Conservation (phyloP, 2,113 vertebrate genomes). For the Poeciliopsis prolifica region DNA sequence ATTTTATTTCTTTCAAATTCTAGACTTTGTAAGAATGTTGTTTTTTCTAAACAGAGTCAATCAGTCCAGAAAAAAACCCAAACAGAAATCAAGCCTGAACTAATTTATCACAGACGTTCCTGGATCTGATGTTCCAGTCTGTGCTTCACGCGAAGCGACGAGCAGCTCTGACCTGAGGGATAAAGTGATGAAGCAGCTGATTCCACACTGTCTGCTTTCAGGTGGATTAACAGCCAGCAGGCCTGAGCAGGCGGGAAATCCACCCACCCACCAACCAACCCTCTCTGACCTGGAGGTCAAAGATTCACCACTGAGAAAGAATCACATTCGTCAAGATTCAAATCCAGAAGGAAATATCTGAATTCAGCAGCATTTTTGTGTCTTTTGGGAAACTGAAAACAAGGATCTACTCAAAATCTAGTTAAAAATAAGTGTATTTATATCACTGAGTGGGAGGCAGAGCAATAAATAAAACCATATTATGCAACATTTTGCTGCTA, state of each 20-base stretch:
- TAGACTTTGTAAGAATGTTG: no score
- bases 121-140: neutral
- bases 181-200: constrained; percentile 24
- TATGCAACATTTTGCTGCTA: neutral
- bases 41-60: no score
- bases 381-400: neutral
- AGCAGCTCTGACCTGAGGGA: constrained; percentile 33
- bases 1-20: no score
- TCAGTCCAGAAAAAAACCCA: no score
- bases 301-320: neutral
- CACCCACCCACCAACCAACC: neutral
- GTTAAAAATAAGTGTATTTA: neutral
- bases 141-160: neutral
- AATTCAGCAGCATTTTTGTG: neutral
- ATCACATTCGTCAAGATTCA: neutral
- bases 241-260: neutral
- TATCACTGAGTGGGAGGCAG: neutral
- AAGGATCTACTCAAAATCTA: neutral
- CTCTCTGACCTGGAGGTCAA: neutral
- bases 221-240: constrained; percentile 26
- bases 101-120: neutral
- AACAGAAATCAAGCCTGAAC: no score
- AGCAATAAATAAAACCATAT: neutral
- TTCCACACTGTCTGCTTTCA: constrained; percentile 21
- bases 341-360: neutral